phyloP scores from a whole-genome alignment of 1,140 invertebrate species.

The Megalopta genalis region DNA sequence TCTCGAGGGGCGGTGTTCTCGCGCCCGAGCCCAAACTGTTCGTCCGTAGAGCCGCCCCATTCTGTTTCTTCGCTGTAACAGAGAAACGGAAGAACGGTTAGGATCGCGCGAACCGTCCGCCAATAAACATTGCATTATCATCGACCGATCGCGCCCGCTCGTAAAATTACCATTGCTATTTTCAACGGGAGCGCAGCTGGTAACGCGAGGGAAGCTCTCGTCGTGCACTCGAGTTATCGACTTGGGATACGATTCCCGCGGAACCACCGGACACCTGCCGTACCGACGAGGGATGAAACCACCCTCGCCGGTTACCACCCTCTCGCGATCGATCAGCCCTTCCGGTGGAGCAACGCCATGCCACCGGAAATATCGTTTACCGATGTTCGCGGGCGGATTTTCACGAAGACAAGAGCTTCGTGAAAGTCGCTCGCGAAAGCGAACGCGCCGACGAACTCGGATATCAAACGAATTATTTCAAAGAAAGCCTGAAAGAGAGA shows the following conservation, averaged over 20 bases:
- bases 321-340: not conserved
- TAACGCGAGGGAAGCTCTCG: not conserved
- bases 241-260: conserved; percentile 27
- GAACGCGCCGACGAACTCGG: not conserved
- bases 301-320: conserved; percentile 8
- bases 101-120: not conserved
- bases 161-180: not conserved
- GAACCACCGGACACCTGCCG: conserved; percentile 48
- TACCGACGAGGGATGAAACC: conserved; percentile 60
- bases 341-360: not conserved
- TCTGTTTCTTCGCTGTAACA: conserved; percentile 94
- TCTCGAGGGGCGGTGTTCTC: conserved; percentile 89
- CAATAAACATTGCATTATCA: not conserved
- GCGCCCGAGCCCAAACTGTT: conserved; percentile 90
- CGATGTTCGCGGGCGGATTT: not conserved
- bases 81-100: conserved; percentile 65
- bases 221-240: conserved; percentile 45
- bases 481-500: no score
- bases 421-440: no score
- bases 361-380: not conserved
- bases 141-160: not conserved
- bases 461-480: not conserved
- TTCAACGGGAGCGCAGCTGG: not conserved
- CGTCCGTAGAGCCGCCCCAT: conserved; percentile 92
- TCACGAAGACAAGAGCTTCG: no score